phyloP scores from a whole-genome alignment of 2,888 invertebrate genomes.

The Scelioninae gen. 2 region DNA sequence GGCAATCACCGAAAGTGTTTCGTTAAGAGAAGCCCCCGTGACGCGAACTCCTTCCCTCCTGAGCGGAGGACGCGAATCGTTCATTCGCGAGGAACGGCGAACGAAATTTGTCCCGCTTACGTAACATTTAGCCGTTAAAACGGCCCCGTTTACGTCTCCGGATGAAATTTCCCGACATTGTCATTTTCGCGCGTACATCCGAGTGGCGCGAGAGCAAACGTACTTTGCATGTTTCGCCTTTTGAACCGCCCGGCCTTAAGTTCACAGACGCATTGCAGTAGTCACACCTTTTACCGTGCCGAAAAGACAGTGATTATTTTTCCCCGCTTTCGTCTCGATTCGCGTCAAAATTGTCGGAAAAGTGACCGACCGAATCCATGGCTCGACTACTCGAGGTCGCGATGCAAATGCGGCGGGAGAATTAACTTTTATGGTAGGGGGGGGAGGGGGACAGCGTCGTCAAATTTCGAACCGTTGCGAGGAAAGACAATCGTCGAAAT shows the following conservation, averaged over 20 bases:
- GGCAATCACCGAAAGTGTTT: conserved; percentile 17
- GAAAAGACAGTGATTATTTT: conserved; percentile 44
- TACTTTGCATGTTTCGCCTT: conserved; percentile 52
- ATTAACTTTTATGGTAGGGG: no score
- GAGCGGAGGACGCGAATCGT: conserved; percentile 6
- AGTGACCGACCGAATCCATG: no score
- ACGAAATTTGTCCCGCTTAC: conserved; percentile 20
- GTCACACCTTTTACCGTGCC: conserved; percentile 22
- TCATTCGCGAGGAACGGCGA: neutral
- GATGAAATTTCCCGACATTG: conserved; percentile 22
- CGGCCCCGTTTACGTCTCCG: neutral
- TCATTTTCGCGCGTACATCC: conserved; percentile 41
- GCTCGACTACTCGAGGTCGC: no score
- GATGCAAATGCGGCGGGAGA: no score
- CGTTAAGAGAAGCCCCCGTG: neutral
- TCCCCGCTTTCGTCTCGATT: no score
- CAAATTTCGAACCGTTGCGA: no score
- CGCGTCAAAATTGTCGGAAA: no score
- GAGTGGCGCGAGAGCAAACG: conserved; percentile 43
- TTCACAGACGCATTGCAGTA: conserved; percentile 57
- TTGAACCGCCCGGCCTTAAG: conserved; percentile 40
- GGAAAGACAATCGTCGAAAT: no score
- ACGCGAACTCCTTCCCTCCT: conserved; percentile 6
- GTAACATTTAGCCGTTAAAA: conserved; percentile 6
- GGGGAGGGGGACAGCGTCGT: no score